Conservation (phyloP, 2,113 vertebrate genomes). For the Cromileptes altivelis region DNA sequence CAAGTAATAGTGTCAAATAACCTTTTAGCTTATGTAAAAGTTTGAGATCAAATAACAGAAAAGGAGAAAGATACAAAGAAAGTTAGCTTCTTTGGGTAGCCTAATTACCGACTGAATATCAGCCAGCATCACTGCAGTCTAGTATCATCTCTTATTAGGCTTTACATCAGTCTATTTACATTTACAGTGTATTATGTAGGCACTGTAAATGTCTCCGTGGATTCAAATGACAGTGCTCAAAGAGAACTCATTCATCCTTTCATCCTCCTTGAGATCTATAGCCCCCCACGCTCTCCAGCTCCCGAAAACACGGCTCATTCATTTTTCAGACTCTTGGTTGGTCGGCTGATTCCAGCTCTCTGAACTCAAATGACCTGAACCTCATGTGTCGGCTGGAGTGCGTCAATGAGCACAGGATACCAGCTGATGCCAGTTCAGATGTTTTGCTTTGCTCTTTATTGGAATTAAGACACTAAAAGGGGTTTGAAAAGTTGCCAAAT, state of each 20-base stretch:
- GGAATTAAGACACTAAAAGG: background rate
- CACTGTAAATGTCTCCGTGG: slow-evolving; percentile 16
- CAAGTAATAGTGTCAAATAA: background rate
- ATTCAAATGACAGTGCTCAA: slow-evolving; percentile 13
- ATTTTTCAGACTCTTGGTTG: slow-evolving; percentile 25
- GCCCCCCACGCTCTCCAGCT: background rate
- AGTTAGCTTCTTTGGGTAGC: background rate
- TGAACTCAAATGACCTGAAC: background rate
- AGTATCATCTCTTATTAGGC: slow-evolving; percentile 1
- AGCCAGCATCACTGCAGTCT: background rate
- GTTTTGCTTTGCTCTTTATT: background rate
- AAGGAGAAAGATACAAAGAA: background rate
- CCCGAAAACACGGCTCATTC: slow-evolving; percentile 17
- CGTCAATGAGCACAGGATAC: background rate
- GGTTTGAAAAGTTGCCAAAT: background rate
- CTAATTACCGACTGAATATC: slow-evolving; percentile 15
- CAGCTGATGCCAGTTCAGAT: background rate
- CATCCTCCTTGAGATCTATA: slow-evolving; percentile 29
- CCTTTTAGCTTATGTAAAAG: background rate
- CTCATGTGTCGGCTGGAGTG: background rate
- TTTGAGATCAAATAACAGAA: background rate
- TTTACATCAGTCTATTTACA: slow-evolving; percentile 14
- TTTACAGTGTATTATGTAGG: slow-evolving; percentile 8
- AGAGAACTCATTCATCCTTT: slow-evolving; percentile 30
- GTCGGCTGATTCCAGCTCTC: slow-evolving; percentile 10